Percentiles rank a stretch among this genome's conserved stretches.
Evolutionary conservation across 2,797 vertebrate genomes (phyloP).

Genomic region (Semotilus atromaculatus): DNA sequence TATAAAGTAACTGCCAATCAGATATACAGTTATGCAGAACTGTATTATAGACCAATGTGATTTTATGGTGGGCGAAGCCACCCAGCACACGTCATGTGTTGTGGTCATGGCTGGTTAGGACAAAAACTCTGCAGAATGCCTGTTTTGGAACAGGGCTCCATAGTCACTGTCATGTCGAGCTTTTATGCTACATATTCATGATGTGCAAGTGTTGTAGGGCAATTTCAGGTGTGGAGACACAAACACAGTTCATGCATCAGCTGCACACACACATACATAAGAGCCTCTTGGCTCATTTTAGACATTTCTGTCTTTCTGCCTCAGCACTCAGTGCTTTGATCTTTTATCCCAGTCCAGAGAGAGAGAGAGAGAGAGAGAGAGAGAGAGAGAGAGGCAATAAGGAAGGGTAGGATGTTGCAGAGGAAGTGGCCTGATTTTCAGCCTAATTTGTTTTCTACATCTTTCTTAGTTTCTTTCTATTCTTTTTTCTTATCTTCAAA

Average conservation of each 20-base stretch:
- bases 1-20: not conserved
- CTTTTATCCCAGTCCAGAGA: not conserved
- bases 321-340: conserved; percentile 31
- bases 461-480: not conserved
- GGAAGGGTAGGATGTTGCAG: not conserved
- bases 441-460: not conserved
- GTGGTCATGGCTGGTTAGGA: not conserved
- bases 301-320: conserved; percentile 18
- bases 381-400: too few relatives aligned
- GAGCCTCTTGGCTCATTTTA: conserved; percentile 25
- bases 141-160: not conserved
- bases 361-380: not conserved
- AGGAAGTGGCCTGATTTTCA: conserved; percentile 15
- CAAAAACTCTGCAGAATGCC: not conserved
- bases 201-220: not conserved
- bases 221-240: conserved; percentile 18
- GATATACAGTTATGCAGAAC: not conserved
- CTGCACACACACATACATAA: not conserved
- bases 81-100: not conserved
- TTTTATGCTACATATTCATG: not conserved
- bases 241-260: not conserved
- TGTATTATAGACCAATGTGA: not conserved
- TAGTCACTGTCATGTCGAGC: not conserved
- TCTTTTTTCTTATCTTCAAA: not conserved
- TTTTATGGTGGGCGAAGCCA: not conserved